These are phyloP conservation scores for Pangasius krempfi DNA, from an alignment of 2,797 vertebrate species.

Conservation along the genomic window DNA sequence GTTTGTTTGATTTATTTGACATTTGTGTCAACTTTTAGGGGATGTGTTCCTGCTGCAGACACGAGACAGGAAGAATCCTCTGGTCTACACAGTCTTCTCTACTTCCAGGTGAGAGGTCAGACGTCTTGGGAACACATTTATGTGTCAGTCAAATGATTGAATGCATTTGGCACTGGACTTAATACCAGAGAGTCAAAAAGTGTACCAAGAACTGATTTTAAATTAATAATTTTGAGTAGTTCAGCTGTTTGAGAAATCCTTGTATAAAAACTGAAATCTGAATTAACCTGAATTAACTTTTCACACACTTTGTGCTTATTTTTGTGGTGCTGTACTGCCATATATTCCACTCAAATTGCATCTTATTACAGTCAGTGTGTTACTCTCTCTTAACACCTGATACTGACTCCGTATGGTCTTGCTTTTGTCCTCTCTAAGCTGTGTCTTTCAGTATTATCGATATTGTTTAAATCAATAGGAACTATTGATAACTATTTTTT, in stretches of 20 bases:
- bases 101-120: constrained; percentile 87
- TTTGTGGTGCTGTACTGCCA: not conserved
- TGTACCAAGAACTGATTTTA: not conserved
- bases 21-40: constrained; percentile 73
- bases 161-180: not conserved
- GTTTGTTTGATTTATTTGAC: constrained; percentile 59
- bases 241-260: not conserved
- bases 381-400: not conserved
- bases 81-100: constrained; percentile 92
- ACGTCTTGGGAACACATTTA: not conserved
- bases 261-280: not conserved
- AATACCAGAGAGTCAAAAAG: not conserved
- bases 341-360: not conserved
- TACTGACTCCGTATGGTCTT: not conserved
- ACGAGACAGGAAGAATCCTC: constrained; percentile 87
- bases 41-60: constrained; percentile 94
- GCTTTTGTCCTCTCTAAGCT: not conserved
- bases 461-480: not conserved
- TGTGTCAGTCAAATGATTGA: not conserved
- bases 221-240: not conserved
- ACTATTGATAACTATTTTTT: not conserved
- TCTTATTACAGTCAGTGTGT: not conserved
- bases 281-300: not conserved
- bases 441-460: not conserved
- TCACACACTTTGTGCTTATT: not conserved